Base-by-base conservation (phyloP, 2,113 vertebrate genomes). In the Nestor notabilis region DNA sequence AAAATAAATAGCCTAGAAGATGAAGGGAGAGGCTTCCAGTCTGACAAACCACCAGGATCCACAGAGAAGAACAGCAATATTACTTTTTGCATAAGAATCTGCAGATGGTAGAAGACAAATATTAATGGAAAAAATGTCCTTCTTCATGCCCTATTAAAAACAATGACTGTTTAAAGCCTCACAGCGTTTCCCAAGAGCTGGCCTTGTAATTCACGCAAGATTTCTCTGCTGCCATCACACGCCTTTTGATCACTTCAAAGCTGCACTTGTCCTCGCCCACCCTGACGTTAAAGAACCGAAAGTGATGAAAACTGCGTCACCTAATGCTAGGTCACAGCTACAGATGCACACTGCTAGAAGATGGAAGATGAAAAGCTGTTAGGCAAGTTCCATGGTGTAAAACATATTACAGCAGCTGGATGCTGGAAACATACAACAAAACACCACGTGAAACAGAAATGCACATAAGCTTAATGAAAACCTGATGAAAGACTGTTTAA, bases 381-480 rank as follows among this genome's bases (percentile, higher is more conserved):
- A 39, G n/a, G 79, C 68, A 81, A 92, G 72, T 89, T 71, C 31
- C 0, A 0, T 19, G 29, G 79, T 50, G 8, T 70, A 83, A 81
- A 93, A 56, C 16, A 50, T 17, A 79, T 70, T 75, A 74, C 3
- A 3, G 86, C 76, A 75, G 41, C 50, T 92, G 71, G 72, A 70
- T 75, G 79, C 64, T 78, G 60, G 63, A 89, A 92, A 78, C 9
- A 15, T 23, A 49, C 6, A 89, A 78, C 72, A 84, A 95, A 88
- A 92, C 47, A 71, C 35, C 72, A 89, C 5, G 2, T 83, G 74
- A 85, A 94, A 75, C 50, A 90, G 60, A 55, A 78, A 91, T 1
- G 23, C 66, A 84, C 44, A 50, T 58, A 87, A 87, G 49, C 77
- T 66, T 94, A 96, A 97, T 94, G 74, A 91, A 95, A 95, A 74